Conservation (phyloP, 2,797 vertebrate genomes). For the Pseudochirops corinnae region DNA sequence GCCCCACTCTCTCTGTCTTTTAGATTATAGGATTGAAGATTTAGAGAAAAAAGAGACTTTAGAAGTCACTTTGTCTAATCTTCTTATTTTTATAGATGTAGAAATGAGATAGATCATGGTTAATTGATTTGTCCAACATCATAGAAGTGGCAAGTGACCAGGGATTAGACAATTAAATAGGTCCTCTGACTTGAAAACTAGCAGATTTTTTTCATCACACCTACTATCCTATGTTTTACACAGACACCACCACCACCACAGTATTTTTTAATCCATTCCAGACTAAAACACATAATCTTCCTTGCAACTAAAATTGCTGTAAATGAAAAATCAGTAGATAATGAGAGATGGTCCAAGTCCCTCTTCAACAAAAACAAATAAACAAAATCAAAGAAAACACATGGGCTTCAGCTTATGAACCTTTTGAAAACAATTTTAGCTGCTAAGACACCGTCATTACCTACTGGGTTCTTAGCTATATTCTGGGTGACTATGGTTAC, state of each 20-base stretch:
- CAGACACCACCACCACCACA: neutral
- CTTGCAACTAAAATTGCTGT: neutral
- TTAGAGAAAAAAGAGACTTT: neutral
- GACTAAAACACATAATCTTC: neutral
- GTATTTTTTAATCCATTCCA: neutral
- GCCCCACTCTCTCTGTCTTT: rapidly evolving
- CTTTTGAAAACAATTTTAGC: neutral
- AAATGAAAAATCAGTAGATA: neutral
- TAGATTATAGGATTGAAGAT: neutral
- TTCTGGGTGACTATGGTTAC: neutral
- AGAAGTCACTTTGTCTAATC: neutral
- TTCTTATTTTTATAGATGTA: neutral
- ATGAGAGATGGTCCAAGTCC: neutral
- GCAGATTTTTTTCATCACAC: neutral
- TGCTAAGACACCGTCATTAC: neutral
- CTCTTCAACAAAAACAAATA: neutral
- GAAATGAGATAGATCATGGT: neutral
- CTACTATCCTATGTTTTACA: neutral
- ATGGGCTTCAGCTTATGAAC: neutral
- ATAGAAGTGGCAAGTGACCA: neutral
- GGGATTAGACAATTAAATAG: neutral
- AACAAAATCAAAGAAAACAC: neutral
- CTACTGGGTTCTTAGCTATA: neutral
- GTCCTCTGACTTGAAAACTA: neutral
- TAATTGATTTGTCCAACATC: neutral